Evolutionary conservation across 2,888 invertebrate species (phyloP), one percentile per base, ranked within the genome.

Genomic region (Patella depressa): DNA sequence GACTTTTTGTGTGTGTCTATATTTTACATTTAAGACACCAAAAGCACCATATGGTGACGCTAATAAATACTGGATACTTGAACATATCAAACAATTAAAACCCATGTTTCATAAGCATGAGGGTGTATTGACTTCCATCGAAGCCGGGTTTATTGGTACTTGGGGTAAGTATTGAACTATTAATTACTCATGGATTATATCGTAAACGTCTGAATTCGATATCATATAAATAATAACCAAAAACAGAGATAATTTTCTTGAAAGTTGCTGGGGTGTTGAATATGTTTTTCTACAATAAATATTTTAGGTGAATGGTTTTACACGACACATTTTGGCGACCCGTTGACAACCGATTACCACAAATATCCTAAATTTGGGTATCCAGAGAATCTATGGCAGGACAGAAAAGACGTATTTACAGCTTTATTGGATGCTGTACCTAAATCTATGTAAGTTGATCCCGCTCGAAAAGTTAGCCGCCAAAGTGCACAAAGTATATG

Each of bases 91-190:
- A 17, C 79, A 78, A 57, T 75, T 81, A 45, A 74, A 70, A 17
- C 78, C 79, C 5, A 72, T 79, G 53, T 79, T 81, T 53, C 78
- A 75, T 12, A 59, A 79, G 53, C 78, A 72, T 29, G 73, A 74
- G 69, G 73, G 75, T 5, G 77, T 79, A 71, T 76, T 81, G 59
- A 75, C 78, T 14, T 69, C 79, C 19, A 45, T 81, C 0, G 69
- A 81, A 75, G 79, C 81, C 17, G 81, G 81, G 4, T 81, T 81
- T 57, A 81, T 81, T n/a, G 81, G 81, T 9, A 75, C 79, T 14
- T 78, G 80, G 80, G 80, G 78, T 78, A 70, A 70, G 72, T 53
- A 45, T 45, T 45, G 5, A 45, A 45, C 9, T 45, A 45, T 9
- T 45, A 9, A 45, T 45, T 45, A 45, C 7, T 4, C 34, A 34